Conservation (phyloP, 2,888 invertebrate species). For the Drosophila tripunctata region DNA sequence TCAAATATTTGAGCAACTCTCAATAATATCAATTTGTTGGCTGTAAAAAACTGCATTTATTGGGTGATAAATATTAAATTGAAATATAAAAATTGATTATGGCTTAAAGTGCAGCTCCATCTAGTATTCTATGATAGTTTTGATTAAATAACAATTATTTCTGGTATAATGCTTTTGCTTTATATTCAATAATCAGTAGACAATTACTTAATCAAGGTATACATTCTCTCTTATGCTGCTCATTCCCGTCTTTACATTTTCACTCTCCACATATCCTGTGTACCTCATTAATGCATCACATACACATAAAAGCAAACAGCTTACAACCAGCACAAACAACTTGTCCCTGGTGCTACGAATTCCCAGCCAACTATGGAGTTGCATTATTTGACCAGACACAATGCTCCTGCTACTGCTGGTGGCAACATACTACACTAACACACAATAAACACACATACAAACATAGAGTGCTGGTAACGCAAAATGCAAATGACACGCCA, state of each 20-base stretch:
- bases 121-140: too few species aligned
- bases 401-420: constrained; percentile 22
- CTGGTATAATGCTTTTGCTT: neutral
- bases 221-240: neutral
- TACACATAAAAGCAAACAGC: constrained; percentile 29
- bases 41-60: constrained; percentile 2
- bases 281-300: constrained; percentile 53
- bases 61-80: neutral
- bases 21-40: neutral
- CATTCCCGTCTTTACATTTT: neutral
- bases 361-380: constrained; percentile 23
- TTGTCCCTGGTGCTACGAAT: constrained; percentile 5
- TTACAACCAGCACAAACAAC: constrained; percentile 8
- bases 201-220: neutral
- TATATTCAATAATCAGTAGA: neutral
- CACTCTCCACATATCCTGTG: neutral
- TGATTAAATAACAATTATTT: too few species aligned
- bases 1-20: neutral
- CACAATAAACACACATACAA: constrained; percentile 9
- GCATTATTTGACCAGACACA: constrained; percentile 27
- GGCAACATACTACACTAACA: constrained; percentile 16
- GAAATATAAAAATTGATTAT: neutral
- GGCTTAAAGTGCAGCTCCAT: too few species aligned
- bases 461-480: constrained; percentile 28
- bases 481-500: constrained; percentile 76